A percentile compares a stretch with the other conserved stretches of the same genome.
Conservation (phyloP, 2,113 vertebrate species). For the Alosa alosa region DNA sequence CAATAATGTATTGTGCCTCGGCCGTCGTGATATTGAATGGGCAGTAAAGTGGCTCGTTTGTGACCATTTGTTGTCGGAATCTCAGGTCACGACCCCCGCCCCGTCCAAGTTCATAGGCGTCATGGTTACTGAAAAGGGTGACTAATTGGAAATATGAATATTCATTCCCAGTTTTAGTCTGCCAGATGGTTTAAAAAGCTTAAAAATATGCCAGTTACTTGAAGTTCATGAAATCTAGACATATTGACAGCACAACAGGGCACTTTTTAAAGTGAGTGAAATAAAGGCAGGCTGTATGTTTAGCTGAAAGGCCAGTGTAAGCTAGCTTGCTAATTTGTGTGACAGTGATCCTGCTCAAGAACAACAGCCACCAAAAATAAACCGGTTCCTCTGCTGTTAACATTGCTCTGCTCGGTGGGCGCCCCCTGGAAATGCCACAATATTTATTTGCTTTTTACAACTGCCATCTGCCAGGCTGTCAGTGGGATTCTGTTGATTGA, state of each 20-base stretch:
- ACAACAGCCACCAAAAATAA: not conserved
- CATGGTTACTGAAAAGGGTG: not conserved
- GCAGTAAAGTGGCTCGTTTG: not conserved
- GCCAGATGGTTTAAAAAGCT: not conserved
- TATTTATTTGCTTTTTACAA: not conserved
- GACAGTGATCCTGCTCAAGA: not conserved
- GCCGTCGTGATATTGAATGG: not conserved
- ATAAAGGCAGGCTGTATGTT: not conserved
- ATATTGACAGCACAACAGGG: not conserved
- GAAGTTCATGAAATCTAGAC: not conserved
- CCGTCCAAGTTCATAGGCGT: not conserved
- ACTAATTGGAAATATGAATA: conserved; percentile 10
- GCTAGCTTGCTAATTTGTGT: not conserved
- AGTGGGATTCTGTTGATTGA: not conserved
- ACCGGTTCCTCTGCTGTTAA: not conserved
- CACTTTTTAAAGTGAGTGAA: not conserved
- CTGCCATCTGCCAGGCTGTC: not conserved
- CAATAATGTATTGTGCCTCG: not conserved
- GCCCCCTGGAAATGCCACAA: not conserved
- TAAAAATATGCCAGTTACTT: not conserved
- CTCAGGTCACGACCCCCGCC: not conserved
- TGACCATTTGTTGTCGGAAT: not conserved
- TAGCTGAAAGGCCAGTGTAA: not conserved
- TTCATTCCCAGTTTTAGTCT: not conserved
- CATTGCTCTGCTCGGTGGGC: not conserved